Conservation (phyloP, 2,113 vertebrate genomes). For the Pelobates fuscus region DNA sequence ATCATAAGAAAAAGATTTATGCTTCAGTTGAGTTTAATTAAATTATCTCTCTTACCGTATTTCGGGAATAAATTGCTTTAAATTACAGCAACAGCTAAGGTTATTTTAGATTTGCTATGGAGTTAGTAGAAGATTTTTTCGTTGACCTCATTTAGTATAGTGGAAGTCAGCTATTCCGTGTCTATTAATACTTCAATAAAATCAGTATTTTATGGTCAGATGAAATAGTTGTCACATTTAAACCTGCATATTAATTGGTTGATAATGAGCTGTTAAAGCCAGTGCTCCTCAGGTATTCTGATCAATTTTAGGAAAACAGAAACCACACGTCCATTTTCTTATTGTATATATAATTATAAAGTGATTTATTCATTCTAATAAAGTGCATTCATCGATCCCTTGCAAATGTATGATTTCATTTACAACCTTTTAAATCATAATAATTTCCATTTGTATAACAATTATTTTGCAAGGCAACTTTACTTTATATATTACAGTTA, state of each 20-base stretch:
- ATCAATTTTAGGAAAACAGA: constrained; percentile 80
- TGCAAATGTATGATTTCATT: constrained; percentile 78
- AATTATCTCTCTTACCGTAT: constrained; percentile 38
- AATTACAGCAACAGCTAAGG: constrained; percentile 41
- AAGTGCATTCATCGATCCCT: constrained; percentile 86
- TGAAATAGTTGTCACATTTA: constrained; percentile 85
- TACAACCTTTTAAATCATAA: constrained; percentile 67
- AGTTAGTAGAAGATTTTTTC: constrained; percentile 18
- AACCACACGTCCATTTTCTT: constrained; percentile 73
- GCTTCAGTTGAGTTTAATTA: constrained; percentile 44
- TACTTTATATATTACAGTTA: neutral
- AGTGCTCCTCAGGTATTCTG: constrained; percentile 82
- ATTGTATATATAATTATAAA: constrained; percentile 83
- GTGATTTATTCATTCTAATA: constrained; percentile 86
- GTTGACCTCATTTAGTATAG: constrained; percentile 73
- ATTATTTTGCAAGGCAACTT: constrained; percentile 31
- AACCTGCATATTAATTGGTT: constrained; percentile 92
- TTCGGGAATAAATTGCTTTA: constrained; percentile 50
- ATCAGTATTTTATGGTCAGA: constrained; percentile 81
- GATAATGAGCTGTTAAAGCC: constrained; percentile 88
- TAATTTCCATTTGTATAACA: constrained; percentile 76
- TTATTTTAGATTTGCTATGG: constrained; percentile 44
- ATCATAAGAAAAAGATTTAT: constrained; percentile 25
- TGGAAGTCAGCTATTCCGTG: constrained; percentile 71
- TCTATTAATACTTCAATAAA: constrained; percentile 89